Evolutionary conservation across 2,797 vertebrate species (phyloP).

Genomic region (Pitangus sulphuratus): DNA sequence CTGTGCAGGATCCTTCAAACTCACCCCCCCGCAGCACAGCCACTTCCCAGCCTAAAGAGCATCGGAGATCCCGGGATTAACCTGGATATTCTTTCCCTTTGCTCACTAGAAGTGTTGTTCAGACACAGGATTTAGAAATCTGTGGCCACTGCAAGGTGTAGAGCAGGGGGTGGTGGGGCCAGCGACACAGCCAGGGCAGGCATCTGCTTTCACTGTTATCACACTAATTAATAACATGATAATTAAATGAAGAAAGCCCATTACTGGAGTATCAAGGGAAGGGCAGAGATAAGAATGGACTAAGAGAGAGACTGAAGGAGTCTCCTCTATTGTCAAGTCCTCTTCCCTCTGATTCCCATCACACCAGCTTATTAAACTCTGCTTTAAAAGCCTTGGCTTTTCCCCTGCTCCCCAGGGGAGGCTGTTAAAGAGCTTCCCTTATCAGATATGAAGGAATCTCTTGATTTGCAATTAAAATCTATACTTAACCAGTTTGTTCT

Average conservation of each 20-base stretch:
- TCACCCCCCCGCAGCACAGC: neutral
- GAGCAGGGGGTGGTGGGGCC: neutral
- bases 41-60: neutral
- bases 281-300: neutral
- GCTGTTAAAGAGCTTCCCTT: neutral
- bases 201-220: neutral
- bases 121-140: neutral
- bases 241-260: neutral
- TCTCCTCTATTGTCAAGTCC: neutral
- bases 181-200: neutral
- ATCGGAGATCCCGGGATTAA: neutral
- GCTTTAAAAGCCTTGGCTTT: neutral
- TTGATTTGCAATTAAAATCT: neutral
- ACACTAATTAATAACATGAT: neutral
- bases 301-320: neutral
- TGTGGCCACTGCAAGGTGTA: neutral
- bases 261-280: neutral
- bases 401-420: neutral
- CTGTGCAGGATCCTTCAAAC: neutral
- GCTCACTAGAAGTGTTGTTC: neutral
- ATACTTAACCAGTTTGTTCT: neutral
- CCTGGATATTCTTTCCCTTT: neutral
- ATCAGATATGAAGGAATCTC: neutral
- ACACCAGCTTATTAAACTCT: neutral
- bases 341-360: neutral